Percentiles rank a stretch among this genome's conserved stretches.
Evolutionary conservation across 2,113 vertebrate species (phyloP).

Genomic region (Excalfactoria chinensis): DNA sequence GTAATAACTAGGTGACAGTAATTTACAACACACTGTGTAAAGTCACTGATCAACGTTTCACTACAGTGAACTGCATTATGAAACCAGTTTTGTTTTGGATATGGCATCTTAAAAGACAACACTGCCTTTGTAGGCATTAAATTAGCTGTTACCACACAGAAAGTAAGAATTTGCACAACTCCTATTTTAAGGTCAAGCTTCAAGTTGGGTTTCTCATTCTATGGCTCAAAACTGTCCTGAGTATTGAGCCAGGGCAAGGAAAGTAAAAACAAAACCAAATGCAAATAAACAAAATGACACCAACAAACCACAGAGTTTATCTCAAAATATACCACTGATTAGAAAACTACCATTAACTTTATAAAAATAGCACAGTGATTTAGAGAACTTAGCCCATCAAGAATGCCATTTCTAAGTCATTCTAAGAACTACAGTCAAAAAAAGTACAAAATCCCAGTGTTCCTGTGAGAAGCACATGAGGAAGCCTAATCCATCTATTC

Average conservation of each 20-base stretch:
- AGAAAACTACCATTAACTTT: neutral
- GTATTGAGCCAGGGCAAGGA: neutral
- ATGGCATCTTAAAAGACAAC: neutral
- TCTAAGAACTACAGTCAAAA: neutral
- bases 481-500: neutral
- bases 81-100: neutral
- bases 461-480: neutral
- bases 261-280: no score
- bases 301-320: no score
- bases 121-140: neutral
- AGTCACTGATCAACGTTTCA: neutral
- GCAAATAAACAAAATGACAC: no score
- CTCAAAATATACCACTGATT: neutral
- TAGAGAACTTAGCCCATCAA: neutral
- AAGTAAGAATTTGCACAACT: neutral
- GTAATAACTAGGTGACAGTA: neutral
- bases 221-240: neutral
- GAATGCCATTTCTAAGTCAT: neutral
- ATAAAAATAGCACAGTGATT: neutral
- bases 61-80: neutral
- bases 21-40: neutral
- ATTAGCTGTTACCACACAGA: neutral
- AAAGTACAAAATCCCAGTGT: neutral
- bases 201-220: neutral
- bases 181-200: neutral